Conservation (phyloP, 1,140 invertebrate genomes). For the Diabrotica virgifera region DNA sequence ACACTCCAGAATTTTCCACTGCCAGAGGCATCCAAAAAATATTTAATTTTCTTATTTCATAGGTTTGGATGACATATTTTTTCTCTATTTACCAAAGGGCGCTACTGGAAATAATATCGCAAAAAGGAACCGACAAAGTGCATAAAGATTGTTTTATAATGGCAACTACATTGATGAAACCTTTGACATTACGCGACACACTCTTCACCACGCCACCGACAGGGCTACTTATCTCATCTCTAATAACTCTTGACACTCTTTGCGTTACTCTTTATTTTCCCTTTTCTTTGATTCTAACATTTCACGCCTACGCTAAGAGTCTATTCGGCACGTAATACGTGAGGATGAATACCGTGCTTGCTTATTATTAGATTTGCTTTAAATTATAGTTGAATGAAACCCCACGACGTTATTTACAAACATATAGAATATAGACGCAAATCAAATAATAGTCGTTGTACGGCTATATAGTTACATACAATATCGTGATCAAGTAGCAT, state of each 20-base stretch:
- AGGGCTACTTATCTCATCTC: slow-evolving; percentile 23
- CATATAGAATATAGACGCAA: too few relatives aligned
- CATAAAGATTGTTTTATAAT: slow-evolving; percentile 26
- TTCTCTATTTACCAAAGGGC: background rate
- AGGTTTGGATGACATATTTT: too few relatives aligned
- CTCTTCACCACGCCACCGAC: slow-evolving; percentile 7
- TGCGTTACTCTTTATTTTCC: slow-evolving; percentile 8
- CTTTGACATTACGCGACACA: slow-evolving; percentile 15
- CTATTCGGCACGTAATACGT: slow-evolving; percentile 8
- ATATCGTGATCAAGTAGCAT: too few relatives aligned
- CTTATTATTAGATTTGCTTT: background rate
- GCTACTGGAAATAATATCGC: background rate
- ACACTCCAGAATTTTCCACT: too few relatives aligned
- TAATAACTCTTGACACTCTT: slow-evolving; percentile 7
- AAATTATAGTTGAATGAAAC: too few relatives aligned
- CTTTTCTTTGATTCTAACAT: slow-evolving; percentile 16
- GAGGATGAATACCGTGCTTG: slow-evolving; percentile 10
- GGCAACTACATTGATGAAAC: slow-evolving; percentile 27
- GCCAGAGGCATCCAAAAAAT: too few relatives aligned
- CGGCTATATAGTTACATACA: too few relatives aligned
- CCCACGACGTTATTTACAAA: too few relatives aligned
- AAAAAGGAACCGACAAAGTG: slow-evolving; percentile 30
- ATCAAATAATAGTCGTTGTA: too few relatives aligned
- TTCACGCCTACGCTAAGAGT: slow-evolving; percentile 11
- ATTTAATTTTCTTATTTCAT: too few relatives aligned